Base-by-base conservation (phyloP, 2,113 vertebrate species). In the Pluvianellus socialis region DNA sequence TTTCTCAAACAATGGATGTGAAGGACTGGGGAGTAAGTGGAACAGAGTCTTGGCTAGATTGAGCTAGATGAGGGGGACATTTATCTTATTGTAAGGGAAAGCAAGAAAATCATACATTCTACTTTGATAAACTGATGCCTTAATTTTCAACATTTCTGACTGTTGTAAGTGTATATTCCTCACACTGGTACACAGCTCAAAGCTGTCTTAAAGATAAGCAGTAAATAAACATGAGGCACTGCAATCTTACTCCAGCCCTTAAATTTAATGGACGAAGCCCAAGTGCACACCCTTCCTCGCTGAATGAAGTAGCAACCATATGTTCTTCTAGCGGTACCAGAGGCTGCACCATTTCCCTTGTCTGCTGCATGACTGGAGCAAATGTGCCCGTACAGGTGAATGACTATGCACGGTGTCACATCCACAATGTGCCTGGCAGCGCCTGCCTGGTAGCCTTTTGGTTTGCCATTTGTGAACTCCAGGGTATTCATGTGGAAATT, bases 301-400 rank as follows among this genome's bases (percentile, higher is more conserved):
- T 56, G 62, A 61, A 42, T 9, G 42, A 62, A 26, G 27, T 7
- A 50, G 32, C 27, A 50, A 17, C 15, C 22, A 2, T 9, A 7
- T 4, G 28, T 44, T 40, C 1, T 84, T 42, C 49, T n/a, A 30
- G 26, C 3, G 19, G 6, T 77, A 38, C 24, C 27, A 56, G 73
- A 22, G 18, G 19, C 47, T 75, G 32, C 4, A 1, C 12, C 16
- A 0, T 35, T 47, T 44, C 30, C 15, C 35, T 52, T 5, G 0
- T 28, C 47, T 71, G 44, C 26, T 2, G 7, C 22, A 14, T 6
- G 20, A 26, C 49, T 33, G 38, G 49, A 79, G 30, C 20, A 80
- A 77, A 32, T 0, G 0, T 9, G 9, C 40, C 22, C 10, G 4
- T 4, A 33, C 5, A 70, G 62, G 10, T 26, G 22, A 33, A 61